Percentiles rank a stretch among this genome's conserved stretches.
Evolutionary conservation across 2,113 vertebrate genomes (phyloP).

Genomic region (Microtus oregoni): DNA sequence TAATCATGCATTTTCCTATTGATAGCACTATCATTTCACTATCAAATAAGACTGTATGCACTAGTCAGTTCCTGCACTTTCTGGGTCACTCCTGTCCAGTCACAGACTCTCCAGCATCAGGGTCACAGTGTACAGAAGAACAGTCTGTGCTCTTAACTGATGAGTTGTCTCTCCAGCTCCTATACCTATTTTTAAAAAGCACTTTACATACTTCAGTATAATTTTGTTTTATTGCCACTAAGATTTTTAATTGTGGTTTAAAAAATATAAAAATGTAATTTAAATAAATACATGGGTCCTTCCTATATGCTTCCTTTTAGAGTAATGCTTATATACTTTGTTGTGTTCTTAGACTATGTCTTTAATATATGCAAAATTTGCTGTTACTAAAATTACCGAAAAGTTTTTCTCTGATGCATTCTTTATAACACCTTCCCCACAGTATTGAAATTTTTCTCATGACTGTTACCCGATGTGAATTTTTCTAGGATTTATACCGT

Average conservation of each 20-base stretch:
- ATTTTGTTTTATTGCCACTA: not conserved
- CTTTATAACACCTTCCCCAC: not conserved
- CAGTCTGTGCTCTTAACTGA: not conserved
- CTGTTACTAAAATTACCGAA: slow-evolving; percentile 33
- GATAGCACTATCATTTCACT: slow-evolving; percentile 14
- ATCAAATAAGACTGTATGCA: not conserved
- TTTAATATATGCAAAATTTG: not conserved
- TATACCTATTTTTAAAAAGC: not conserved
- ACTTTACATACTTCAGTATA: not conserved
- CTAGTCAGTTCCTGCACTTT: not conserved
- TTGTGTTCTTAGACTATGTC: slow-evolving; percentile 46
- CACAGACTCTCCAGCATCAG: not conserved
- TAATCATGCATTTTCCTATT: not conserved
- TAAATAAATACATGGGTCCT: not conserved
- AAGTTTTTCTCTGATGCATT: not conserved
- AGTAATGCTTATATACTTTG: slow-evolving; percentile 25
- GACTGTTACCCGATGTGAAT: not conserved
- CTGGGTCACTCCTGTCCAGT: not conserved
- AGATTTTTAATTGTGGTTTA: not conserved
- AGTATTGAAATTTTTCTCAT: slow-evolving; percentile 18
- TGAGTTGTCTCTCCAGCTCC: not conserved
- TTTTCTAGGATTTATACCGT: not conserved
- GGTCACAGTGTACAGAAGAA: not conserved
- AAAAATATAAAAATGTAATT: not conserved
- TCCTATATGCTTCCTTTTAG: slow-evolving; percentile 38